Conservation (phyloP, 2,888 invertebrate genomes). For the Octodonta nipae region DNA sequence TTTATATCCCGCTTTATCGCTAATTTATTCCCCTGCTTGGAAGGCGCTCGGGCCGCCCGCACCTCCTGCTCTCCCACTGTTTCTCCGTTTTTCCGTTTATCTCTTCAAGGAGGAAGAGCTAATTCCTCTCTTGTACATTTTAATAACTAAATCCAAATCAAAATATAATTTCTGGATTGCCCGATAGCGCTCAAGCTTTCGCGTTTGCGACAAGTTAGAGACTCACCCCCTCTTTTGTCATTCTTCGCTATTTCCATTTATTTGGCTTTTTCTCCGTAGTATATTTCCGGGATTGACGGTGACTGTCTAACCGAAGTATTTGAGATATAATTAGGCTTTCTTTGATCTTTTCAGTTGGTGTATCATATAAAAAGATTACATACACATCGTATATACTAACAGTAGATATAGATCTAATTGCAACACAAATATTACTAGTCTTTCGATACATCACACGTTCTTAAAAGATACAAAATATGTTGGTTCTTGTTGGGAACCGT, state of each 20-base stretch:
- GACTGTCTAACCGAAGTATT: too few species aligned
- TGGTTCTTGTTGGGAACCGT: too few species aligned
- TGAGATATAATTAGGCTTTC: too few species aligned
- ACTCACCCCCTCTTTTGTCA: background rate
- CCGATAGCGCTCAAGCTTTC: slow-evolving; percentile 6
- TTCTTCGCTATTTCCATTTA: background rate
- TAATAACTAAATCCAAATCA: slow-evolving; percentile 29
- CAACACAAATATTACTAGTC: too few species aligned
- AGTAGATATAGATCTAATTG: too few species aligned
- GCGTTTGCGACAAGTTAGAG: background rate
- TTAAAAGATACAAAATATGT: too few species aligned
- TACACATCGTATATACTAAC: too few species aligned
- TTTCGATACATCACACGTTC: too few species aligned
- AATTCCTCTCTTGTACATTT: slow-evolving; percentile 20
- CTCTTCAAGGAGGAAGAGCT: slow-evolving; percentile 9
- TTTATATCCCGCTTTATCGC: slow-evolving; percentile 68
- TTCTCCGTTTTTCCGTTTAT: slow-evolving; percentile 10
- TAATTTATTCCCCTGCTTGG: slow-evolving; percentile 79
- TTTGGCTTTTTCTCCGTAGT: background rate
- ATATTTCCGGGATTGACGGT: too few species aligned
- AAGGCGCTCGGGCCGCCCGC: slow-evolving; percentile 40
- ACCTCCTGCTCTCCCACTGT: too few species aligned
- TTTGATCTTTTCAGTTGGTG: too few species aligned
- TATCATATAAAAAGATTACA: too few species aligned
- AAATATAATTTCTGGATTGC: slow-evolving; percentile 23